Evolutionary conservation across 1,140 invertebrate species (phyloP), one percentile per base, ranked within the genome.

Genomic region (Cepaea nemoralis): DNA sequence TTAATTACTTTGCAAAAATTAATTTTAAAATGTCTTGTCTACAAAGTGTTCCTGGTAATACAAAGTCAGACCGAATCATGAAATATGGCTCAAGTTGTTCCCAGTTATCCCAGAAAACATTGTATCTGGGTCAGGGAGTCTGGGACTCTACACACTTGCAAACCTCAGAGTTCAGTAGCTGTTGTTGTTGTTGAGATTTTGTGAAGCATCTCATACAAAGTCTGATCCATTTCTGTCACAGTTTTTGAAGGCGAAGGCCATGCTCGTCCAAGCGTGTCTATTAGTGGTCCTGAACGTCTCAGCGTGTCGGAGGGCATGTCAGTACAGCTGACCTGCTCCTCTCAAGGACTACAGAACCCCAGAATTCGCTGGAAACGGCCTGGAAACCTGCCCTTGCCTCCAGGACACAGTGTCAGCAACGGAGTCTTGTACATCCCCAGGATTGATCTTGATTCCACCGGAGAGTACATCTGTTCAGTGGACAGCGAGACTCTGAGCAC

Each of bases 381-480:
- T n/a, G 94, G 95, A 86, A 93, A 93, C 66, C 89, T 92, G 0
- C 89, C 92, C 0, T 86, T 97, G 71, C 94, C 95, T 8, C 78
- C 89, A 8, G 93, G 93, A 73, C 93, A 94, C 79, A 91, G 91
- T 31, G 90, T 93, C 19, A 87, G 91, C 31, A 91, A 93, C 67
- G 95, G 95, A 40, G 92, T 91, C 1, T 89, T 97, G 24, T 93
- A 91, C 63, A 94, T 97, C 39, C 92, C 93, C 8, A 91, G 93
- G 35, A 94, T 95, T 0, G 91, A 93, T 70, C 91, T 93, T 67
- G 93, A 94, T 50, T 95, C 95, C 83, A 93, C 94, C 42, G 97
- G 97, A 8, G 93, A 94, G 82, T 98, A 98, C 88, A 93, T 94
- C 42, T 98, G 97, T 89, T 77, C 84, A 35, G 87, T 88, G 24